Conservation (phyloP, 2,888 invertebrate genomes). For the Zygaena filipendulae region DNA sequence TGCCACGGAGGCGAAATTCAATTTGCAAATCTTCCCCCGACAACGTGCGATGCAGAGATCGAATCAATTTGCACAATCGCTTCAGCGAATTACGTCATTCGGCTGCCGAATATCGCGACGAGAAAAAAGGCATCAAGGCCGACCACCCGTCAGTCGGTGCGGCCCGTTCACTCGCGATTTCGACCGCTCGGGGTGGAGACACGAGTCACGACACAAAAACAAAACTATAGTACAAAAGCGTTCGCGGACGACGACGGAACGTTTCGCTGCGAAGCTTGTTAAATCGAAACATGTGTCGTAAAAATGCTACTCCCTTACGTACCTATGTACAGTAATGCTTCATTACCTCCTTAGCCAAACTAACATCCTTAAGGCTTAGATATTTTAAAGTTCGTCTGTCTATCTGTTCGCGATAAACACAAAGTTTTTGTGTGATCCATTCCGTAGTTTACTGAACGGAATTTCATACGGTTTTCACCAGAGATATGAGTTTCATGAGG, state of each 20-base stretch:
- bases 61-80: conserved; percentile 43
- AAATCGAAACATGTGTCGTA: no score
- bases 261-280: no score
- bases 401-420: no score
- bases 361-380: no score
- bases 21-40: conserved; percentile 28
- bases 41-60: conserved; percentile 31
- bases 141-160: conserved; percentile 34
- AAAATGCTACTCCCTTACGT: no score
- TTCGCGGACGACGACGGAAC: no score
- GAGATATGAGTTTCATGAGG: no score
- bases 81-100: conserved; percentile 46
- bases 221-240: no score
- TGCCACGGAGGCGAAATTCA: conserved; percentile 28
- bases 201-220: background rate
- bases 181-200: conserved; percentile 22
- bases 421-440: no score
- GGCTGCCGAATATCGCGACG: conserved; percentile 42
- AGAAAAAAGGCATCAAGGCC: conserved; percentile 47
- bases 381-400: no score
- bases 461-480: conserved; percentile 18
- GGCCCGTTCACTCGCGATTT: conserved; percentile 62
- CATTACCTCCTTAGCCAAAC: no score
- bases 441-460: conserved; percentile 7
- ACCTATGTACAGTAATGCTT: no score